Conservation (phyloP, 1,140 invertebrate species). For the Zophobas atratus region DNA sequence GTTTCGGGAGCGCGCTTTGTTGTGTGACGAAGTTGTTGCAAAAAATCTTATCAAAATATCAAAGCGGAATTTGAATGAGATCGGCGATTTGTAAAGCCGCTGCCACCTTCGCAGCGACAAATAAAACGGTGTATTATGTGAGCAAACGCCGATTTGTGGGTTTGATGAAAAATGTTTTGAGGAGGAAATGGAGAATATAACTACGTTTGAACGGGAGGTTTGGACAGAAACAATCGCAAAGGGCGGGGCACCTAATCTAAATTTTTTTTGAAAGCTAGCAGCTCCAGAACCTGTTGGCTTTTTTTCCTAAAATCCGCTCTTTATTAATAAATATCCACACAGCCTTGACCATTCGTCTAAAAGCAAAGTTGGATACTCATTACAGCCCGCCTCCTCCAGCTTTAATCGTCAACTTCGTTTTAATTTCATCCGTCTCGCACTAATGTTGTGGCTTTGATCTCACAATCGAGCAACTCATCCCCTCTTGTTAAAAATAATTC, state of each 20-base stretch:
- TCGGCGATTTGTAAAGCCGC: background rate
- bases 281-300: too few relatives aligned
- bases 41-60: conserved; percentile 5
- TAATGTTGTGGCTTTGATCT: conserved; percentile 15
- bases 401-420: conserved; percentile 12
- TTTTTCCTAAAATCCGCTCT: too few relatives aligned
- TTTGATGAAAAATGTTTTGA: background rate
- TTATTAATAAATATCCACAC: too few relatives aligned
- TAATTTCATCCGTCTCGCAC: conserved; percentile 19
- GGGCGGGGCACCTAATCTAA: too few relatives aligned
- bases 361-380: too few relatives aligned
- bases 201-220: background rate
- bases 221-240: too few relatives aligned
- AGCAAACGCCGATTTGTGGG: background rate
- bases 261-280: too few relatives aligned
- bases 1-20: background rate
- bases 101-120: background rate
- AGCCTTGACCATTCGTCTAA: too few relatives aligned
- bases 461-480: conserved; percentile 5
- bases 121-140: background rate
- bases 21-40: background rate
- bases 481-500: conserved; percentile 29
- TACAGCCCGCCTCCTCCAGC: background rate
- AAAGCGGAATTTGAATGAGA: background rate
- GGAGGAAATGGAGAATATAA: background rate